These are phyloP conservation scores for Montipora sp. DNA, from an alignment of 64 coral and sea anemone species.

Conservation along the genomic window DNA sequence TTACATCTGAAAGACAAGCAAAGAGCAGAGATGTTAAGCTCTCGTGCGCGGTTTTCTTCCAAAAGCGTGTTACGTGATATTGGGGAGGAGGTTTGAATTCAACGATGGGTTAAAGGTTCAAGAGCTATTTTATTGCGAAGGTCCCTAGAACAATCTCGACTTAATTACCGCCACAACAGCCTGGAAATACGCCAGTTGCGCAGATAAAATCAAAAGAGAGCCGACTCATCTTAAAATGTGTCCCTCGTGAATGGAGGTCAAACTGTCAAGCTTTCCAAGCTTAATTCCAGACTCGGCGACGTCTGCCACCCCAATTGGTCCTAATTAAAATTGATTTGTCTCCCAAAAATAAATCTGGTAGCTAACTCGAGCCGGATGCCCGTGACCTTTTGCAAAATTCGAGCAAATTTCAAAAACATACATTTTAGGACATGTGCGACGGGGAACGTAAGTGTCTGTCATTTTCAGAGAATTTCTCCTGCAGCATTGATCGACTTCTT, in stretches of 20 bases:
- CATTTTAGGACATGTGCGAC: not conserved
- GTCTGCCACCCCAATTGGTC: not conserved
- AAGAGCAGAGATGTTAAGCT: not conserved
- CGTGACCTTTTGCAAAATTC: conserved; percentile 28
- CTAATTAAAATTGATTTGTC: conserved; percentile 28
- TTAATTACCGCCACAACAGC: not conserved
- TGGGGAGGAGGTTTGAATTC: not conserved
- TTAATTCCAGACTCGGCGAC: conserved; percentile 18
- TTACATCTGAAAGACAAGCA: not conserved
- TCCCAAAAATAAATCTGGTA: conserved; percentile 38
- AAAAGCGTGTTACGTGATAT: conserved; percentile 33
- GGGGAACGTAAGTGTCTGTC: not conserved
- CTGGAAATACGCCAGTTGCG: conserved; percentile 5
- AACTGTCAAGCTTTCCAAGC: not conserved
- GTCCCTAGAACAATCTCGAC: conserved; percentile 34
- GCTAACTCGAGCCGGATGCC: conserved; percentile 23
- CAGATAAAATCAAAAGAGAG: conserved; percentile 4
- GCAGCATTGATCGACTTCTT: not conserved
- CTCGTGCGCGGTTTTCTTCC: conserved; percentile 12
- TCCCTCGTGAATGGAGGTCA: conserved; percentile 8
- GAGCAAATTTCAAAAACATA: not conserved
- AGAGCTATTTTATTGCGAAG: conserved; percentile 27
- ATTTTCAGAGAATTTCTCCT: not conserved
- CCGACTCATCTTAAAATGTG: conserved; percentile 9
- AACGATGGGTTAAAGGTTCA: conserved; percentile 14